Conservation (phyloP, 2,113 vertebrate species). For the Rousettus leschenaultii region DNA sequence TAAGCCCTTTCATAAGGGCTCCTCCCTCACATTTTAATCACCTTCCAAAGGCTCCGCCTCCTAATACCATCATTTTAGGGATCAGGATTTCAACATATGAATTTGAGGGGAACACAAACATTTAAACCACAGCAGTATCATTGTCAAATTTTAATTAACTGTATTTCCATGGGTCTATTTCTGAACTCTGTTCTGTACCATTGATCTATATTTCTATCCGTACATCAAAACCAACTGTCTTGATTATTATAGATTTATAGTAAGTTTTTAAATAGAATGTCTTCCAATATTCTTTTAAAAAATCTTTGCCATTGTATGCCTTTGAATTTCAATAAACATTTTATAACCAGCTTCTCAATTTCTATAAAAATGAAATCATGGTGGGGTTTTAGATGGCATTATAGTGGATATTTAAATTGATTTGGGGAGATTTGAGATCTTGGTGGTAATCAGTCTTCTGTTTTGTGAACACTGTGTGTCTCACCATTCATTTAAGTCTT, state of each 20-base stretch:
- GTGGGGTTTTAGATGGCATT: not conserved
- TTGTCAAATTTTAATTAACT: not conserved
- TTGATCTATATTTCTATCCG: no score
- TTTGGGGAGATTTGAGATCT: not conserved
- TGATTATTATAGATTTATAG: not conserved
- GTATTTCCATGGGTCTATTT: not conserved
- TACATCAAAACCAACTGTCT: not conserved
- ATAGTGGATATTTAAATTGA: not conserved
- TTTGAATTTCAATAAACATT: not conserved
- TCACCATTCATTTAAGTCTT: not conserved
- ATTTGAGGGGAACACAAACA: not conserved
- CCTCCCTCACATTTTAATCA: no score
- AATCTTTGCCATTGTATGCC: not conserved
- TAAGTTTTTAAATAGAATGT: not conserved
- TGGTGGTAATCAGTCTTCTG: not conserved
- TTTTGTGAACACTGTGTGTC: not conserved
- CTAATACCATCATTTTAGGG: no score
- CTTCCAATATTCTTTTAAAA: not conserved
- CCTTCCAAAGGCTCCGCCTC: no score
- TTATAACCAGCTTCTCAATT: not conserved
- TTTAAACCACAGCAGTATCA: not conserved
- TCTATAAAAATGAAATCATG: not conserved
- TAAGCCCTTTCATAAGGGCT: no score
- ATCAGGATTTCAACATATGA: not conserved
- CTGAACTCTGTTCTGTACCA: not conserved